Conservation (phyloP, 2,797 vertebrate species). For the Cryptoblepharus egeriae region DNA sequence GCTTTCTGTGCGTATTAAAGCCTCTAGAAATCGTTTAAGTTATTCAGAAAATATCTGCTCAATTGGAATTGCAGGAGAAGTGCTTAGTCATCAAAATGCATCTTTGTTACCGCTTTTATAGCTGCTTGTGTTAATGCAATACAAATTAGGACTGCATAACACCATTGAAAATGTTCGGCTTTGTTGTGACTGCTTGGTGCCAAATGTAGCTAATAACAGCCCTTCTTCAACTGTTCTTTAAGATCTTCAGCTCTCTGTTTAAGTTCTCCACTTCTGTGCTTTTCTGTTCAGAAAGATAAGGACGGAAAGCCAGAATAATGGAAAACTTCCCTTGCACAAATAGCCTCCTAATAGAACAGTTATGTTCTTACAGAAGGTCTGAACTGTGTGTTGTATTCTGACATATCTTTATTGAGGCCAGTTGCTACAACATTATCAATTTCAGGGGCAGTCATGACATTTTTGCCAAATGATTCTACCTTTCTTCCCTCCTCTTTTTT, state of each 20-base stretch:
- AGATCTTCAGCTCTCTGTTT: slow-evolving; percentile 5
- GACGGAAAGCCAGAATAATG: slow-evolving; percentile 16
- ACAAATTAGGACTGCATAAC: neutral
- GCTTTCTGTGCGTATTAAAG: slow-evolving; percentile 18
- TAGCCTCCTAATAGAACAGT: neutral
- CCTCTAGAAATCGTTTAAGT: slow-evolving; percentile 13
- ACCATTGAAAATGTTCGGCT: neutral
- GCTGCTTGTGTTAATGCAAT: slow-evolving; percentile 5
- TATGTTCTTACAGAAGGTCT: neutral
- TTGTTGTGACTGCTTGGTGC: slow-evolving; percentile 10
- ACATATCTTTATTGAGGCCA: neutral
- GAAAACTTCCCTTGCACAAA: neutral
- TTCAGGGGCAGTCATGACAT: no score
- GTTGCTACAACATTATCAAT: neutral
- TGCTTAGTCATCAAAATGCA: slow-evolving; percentile 19
- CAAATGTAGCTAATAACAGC: slow-evolving; percentile 9
- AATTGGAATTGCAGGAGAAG: neutral
- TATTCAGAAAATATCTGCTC: slow-evolving; percentile 37
- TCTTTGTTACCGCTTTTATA: slow-evolving; percentile 10
- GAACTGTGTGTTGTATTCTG: neutral
- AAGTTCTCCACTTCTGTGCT: slow-evolving; percentile 30
- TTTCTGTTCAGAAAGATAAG: slow-evolving; percentile 33
- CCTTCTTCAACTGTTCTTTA: slow-evolving; percentile 22
- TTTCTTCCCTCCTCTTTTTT: no score
- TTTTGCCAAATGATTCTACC: no score